Conservation (phyloP, 2,888 invertebrate genomes). For the Monochamus alternatus region DNA sequence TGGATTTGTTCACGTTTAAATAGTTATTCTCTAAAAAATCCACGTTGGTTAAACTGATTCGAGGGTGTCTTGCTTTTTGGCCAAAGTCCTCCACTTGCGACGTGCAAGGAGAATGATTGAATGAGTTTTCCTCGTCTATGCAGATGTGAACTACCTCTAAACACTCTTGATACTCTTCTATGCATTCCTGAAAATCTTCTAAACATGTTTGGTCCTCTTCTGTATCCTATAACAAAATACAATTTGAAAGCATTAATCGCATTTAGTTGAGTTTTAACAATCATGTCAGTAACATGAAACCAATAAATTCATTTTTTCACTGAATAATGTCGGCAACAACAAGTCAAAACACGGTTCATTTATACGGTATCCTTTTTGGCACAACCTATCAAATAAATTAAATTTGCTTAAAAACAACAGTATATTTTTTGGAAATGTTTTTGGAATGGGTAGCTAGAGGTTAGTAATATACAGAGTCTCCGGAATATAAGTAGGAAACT, state of each 20-base stretch:
- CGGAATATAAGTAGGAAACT: too few relatives aligned
- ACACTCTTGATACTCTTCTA: conserved; percentile 78
- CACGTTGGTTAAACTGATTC: conserved; percentile 37
- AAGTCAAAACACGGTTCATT: too few relatives aligned
- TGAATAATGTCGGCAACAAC: too few relatives aligned
- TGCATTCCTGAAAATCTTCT: conserved; percentile 79
- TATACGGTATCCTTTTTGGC: too few relatives aligned
- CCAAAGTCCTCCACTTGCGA: conserved; percentile 64
- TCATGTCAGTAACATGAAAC: too few relatives aligned
- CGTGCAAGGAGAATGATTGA: conserved; percentile 64
- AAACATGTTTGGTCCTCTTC: conserved; percentile 78
- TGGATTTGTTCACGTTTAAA: conserved; percentile 42
- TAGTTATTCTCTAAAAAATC: conserved; percentile 53
- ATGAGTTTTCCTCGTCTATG: conserved; percentile 75
- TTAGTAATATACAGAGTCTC: too few relatives aligned
- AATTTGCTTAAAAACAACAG: too few relatives aligned
- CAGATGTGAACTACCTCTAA: conserved; percentile 78
- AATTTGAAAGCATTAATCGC: background rate
- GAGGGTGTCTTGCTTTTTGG: conserved; percentile 48
- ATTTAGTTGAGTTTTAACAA: too few relatives aligned
- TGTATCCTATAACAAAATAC: conserved; percentile 69
- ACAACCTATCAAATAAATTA: too few relatives aligned
- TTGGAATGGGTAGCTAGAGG: too few relatives aligned
- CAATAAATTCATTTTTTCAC: too few relatives aligned
- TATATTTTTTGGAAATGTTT: too few relatives aligned